Evolutionary conservation across 2,113 vertebrate genomes (phyloP).

Genomic region (Cavia porcellus): DNA sequence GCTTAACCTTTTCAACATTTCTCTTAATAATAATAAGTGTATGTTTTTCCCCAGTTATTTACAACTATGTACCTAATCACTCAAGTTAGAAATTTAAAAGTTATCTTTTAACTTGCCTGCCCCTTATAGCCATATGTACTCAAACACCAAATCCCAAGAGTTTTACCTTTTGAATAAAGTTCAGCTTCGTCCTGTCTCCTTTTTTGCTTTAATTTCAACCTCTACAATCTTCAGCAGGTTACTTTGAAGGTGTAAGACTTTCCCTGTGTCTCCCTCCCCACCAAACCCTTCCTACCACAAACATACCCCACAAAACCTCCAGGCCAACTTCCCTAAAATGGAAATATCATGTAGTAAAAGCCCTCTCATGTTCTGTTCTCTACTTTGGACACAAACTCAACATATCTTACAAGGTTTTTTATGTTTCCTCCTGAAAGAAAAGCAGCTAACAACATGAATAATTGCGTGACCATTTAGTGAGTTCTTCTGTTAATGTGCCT

Average conservation of each 20-base stretch:
- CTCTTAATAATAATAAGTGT: not conserved
- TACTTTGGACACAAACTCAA: slow-evolving; percentile 5
- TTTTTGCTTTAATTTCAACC: not conserved
- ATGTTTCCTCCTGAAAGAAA: not conserved
- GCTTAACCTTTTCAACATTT: not conserved
- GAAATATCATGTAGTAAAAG: slow-evolving; percentile 6
- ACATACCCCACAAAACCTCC: not conserved
- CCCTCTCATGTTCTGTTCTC: not conserved
- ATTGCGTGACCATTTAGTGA: not conserved
- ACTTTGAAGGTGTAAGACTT: not conserved
- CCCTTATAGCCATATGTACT: not conserved
- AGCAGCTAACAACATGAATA: not conserved
- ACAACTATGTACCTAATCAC: not conserved
- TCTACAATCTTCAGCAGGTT: not conserved
- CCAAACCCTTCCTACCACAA: not conserved
- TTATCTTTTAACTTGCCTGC: not conserved
- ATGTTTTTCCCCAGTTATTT: not conserved
- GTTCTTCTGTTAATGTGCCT: not conserved
- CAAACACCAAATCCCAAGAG: slow-evolving; percentile 19
- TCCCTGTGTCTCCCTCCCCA: not conserved
- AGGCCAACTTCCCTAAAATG: not conserved
- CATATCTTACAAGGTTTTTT: not conserved
- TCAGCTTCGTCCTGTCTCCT: not conserved
- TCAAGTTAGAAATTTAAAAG: not conserved
- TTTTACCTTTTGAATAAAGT: slow-evolving; percentile 6